Base-by-base conservation (phyloP, 2,113 vertebrate species). In the Daubentonia madagascariensis region DNA sequence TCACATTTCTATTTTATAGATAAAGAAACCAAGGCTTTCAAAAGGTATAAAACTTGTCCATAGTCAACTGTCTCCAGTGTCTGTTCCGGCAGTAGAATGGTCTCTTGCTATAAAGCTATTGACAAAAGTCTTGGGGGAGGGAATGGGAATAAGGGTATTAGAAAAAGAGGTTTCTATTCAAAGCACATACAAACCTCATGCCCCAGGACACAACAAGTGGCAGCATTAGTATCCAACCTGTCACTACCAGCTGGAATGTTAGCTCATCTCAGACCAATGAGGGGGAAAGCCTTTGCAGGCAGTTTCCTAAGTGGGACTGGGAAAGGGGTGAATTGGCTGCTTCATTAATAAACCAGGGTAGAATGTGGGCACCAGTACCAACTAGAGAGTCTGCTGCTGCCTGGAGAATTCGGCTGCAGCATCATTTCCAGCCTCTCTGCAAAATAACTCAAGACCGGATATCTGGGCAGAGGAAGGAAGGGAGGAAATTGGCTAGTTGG, bases 401-500 rank as follows among this genome's bases (percentile, higher is more conserved):
- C 54, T 59, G 65, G 65, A 73, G 91, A 72, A 72, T 61, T 7
- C 43, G 94, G 76, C 80, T 72, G 59, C 45, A 23, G 7, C 43
- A 37, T 40, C 37, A 6, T 50, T 63, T n/a, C 52, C 63, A 50
- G 17, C 28, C 35, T 90, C 25, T 48, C 32, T 89, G 67, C 59
- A 79, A 35, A 88, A 73, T 30, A 40, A 45, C 35, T 5, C 50
- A 67, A 89, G 63, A 83, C 63, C 0, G 8, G 84, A 75, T 95
- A 63, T 73, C 63, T 48, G 32, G 48, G 80, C 35, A 79, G 63
- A 85, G 97, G 93, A 94, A 81, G 85, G 87, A 90, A 91, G 80
- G 43, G 18, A 89, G 35, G 85, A 97, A 95, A 52, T 78, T 68
- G 65, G 65, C 91, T 30, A 45, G 40, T 25, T 68, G 54, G 63